Conservation (phyloP, 2,113 vertebrate genomes). For the Gorsachius goisagi region DNA sequence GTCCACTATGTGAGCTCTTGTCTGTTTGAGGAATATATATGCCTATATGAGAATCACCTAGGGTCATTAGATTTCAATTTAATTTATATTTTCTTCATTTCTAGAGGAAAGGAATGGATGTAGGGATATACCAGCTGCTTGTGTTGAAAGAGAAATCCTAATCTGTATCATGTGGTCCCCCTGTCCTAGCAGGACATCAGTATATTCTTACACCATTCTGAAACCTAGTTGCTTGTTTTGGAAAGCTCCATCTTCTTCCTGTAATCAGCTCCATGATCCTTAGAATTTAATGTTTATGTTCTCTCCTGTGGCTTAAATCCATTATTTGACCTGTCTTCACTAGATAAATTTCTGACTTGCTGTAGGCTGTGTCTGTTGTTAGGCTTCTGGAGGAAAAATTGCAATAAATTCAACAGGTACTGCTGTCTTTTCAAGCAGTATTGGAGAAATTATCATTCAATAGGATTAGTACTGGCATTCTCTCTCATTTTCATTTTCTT, state of each 20-base stretch:
- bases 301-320: not conserved
- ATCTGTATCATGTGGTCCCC: not conserved
- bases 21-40: not conserved
- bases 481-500: not conserved
- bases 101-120: not conserved
- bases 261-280: not conserved
- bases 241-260: not conserved
- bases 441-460: not conserved
- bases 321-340: not conserved
- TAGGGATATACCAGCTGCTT: not conserved
- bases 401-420: not conserved
- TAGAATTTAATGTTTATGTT: not conserved
- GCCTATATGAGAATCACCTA: not conserved
- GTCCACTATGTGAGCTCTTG: not conserved
- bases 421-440: not conserved
- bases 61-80: not conserved
- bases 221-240: not conserved
- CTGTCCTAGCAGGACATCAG: not conserved
- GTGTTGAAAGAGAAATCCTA: not conserved
- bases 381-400: not conserved
- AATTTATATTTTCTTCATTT: not conserved
- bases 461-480: not conserved
- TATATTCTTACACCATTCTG: not conserved
- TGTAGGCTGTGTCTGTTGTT: not conserved
- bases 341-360: not conserved